Conservation (phyloP, 2,888 invertebrate species). For the Craniophora ligustri region DNA sequence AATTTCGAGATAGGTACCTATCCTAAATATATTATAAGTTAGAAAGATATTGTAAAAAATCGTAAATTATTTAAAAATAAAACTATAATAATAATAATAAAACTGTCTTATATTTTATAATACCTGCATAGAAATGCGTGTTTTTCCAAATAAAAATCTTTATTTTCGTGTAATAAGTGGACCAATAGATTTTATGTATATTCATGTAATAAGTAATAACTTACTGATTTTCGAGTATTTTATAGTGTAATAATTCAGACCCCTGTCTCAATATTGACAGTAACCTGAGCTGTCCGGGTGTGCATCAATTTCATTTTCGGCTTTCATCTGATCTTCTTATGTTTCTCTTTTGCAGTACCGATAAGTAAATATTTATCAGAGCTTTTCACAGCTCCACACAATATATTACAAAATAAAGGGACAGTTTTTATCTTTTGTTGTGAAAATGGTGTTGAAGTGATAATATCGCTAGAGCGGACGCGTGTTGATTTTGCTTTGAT, state of each 20-base stretch:
- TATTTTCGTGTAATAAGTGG: no score
- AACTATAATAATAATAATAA: no score
- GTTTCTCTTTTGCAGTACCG: slow-evolving; percentile 1
- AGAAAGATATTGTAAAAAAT: no score
- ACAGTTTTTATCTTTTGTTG: slow-evolving; percentile 24
- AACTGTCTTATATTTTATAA: no score
- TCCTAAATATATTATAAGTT: no score
- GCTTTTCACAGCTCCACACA: slow-evolving; percentile 8
- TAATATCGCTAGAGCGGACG: slow-evolving; percentile 10
- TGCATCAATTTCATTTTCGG: neutral
- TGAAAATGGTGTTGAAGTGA: slow-evolving; percentile 13
- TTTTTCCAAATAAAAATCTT: no score
- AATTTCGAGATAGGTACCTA: no score
- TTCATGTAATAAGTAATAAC: neutral
- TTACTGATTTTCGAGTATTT: neutral
- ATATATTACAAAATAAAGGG: slow-evolving; percentile 14
- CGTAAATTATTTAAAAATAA: no score
- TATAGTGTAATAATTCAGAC: neutral
- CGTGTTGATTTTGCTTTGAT: slow-evolving; percentile 31
- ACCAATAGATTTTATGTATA: no score
- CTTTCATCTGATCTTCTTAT: neutral
- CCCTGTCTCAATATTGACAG: neutral
- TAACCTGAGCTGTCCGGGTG: neutral
- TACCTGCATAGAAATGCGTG: no score
- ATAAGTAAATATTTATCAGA: slow-evolving; percentile 17